Evolutionary conservation across 2,113 vertebrate genomes (phyloP).

Genomic region (Gracilinanus agilis): DNA sequence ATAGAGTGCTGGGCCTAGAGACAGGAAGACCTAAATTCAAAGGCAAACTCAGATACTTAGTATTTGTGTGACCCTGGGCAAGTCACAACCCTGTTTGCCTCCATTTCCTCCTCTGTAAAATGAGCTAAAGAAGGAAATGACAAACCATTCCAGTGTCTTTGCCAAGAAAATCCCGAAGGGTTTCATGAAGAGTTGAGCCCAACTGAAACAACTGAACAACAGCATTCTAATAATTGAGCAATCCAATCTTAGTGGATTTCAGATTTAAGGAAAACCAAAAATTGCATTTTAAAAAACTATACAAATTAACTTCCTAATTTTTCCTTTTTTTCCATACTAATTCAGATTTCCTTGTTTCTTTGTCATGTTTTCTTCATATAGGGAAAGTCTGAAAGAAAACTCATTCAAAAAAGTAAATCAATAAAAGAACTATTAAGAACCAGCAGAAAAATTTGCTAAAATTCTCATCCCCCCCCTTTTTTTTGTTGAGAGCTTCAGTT

Average conservation of each 20-base stretch:
- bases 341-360: neutral
- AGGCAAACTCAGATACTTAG: no score
- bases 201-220: no score
- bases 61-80: no score
- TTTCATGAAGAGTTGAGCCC: no score
- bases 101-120: no score
- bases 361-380: neutral
- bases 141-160: no score
- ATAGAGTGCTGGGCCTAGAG: no score
- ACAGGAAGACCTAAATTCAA: no score
- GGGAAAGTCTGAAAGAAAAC: neutral
- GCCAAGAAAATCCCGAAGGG: no score
- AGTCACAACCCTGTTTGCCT: no score
- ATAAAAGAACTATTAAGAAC: neutral
- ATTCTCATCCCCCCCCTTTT: neutral
- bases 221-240: no score
- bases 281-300: neutral
- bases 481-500: neutral
- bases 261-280: conserved; percentile 12
- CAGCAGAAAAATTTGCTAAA: neutral
- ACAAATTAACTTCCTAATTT: neutral
- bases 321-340: neutral
- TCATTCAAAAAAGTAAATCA: neutral
- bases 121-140: no score
- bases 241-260: neutral